Evolutionary conservation across 2,888 invertebrate genomes (phyloP).

Genomic region (Lymantria monacha): DNA sequence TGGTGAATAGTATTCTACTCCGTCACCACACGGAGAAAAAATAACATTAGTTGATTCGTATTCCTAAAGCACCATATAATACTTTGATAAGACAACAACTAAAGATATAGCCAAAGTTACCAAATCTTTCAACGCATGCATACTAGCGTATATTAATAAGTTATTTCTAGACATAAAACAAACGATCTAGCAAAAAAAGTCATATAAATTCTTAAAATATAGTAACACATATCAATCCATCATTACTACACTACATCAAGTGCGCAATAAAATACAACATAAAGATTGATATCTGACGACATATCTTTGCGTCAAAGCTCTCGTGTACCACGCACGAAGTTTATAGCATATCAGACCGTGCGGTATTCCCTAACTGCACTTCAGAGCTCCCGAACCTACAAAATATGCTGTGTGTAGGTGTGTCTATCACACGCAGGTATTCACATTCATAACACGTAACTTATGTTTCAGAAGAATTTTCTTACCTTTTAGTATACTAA

Average conservation of each 20-base stretch:
- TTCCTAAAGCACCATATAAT: no score
- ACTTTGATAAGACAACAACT: no score
- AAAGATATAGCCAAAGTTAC: no score
- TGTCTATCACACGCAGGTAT: slow-evolving; percentile 32
- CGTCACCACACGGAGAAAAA: no score
- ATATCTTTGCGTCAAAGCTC: slow-evolving; percentile 27
- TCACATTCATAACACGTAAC: slow-evolving; percentile 63
- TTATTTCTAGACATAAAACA: slow-evolving; percentile 39
- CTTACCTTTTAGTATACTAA: slow-evolving; percentile 37
- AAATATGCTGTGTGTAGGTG: slow-evolving; percentile 25
- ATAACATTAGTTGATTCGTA: no score
- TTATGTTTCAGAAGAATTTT: slow-evolving; percentile 58
- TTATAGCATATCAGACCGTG: slow-evolving; percentile 79
- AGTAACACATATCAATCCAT: slow-evolving; percentile 16
- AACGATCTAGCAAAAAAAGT: slow-evolving; percentile 42
- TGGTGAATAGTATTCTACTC: no score
- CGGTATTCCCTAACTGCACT: slow-evolving; percentile 82
- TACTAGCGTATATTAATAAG: slow-evolving; percentile 10
- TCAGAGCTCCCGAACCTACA: slow-evolving; percentile 60
- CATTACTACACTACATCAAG: slow-evolving; percentile 11
- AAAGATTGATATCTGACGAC: slow-evolving; percentile 35
- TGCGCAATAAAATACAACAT: slow-evolving; percentile 19
- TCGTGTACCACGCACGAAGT: slow-evolving; percentile 51
- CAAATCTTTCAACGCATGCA: no score
- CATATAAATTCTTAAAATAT: slow-evolving; percentile 8